phyloP scores from a whole-genome alignment of 2,888 invertebrate genomes.

The Andrena praecox region DNA sequence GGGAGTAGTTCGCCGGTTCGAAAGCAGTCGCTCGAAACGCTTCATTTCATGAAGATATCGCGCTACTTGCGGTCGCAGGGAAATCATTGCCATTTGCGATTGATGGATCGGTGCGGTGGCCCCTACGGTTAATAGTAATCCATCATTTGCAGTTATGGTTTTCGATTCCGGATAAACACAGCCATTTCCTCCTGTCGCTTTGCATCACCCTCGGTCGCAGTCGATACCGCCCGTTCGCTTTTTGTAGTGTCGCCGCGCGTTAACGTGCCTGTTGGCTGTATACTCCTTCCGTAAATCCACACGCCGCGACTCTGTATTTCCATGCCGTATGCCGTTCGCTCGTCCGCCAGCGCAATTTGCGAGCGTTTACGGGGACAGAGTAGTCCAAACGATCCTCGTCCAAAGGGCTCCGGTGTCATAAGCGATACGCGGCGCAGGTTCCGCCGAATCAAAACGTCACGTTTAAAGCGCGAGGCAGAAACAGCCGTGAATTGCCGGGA shows the following conservation, averaged over 20 bases:
- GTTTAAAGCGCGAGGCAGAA: not conserved
- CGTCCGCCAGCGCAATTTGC: not conserved
- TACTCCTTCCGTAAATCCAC: conserved; percentile 1
- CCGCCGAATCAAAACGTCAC: not conserved
- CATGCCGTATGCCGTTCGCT: not conserved
- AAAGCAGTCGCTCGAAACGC: conserved; percentile 42
- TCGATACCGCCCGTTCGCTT: not conserved
- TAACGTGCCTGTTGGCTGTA: conserved; percentile 10
- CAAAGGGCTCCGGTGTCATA: not conserved
- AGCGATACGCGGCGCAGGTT: not conserved
- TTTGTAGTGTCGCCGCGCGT: not conserved
- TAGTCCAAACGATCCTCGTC: not conserved
- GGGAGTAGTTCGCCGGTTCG: conserved; percentile 22
- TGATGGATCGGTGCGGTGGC: conserved; percentile 36
- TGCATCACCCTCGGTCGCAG: not conserved
- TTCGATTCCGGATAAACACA: conserved; percentile 36
- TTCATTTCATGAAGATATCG: conserved; percentile 51
- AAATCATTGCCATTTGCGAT: conserved; percentile 48
- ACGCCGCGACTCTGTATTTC: not conserved
- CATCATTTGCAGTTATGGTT: conserved; percentile 44
- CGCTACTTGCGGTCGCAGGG: conserved; percentile 30
- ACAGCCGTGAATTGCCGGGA: not conserved
- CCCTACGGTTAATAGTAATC: conserved; percentile 28
- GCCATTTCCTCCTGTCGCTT: conserved; percentile 21
- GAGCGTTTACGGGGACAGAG: not conserved